phyloP scores from a whole-genome alignment of 1,140 invertebrate genomes.

The Coenobita brevimanus region DNA sequence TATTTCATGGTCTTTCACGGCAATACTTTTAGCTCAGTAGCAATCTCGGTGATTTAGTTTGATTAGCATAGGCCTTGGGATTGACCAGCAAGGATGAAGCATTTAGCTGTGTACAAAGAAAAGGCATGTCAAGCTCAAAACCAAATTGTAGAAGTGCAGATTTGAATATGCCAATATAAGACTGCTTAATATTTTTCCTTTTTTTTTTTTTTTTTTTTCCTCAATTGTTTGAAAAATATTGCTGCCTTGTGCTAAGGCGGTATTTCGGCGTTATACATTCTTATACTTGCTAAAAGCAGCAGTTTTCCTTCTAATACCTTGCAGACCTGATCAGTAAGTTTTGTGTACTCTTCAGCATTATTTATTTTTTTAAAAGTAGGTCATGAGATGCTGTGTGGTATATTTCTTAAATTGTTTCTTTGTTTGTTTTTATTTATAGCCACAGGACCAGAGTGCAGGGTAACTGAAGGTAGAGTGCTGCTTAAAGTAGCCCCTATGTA shows the following conservation, averaged over 20 bases:
- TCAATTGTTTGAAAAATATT: conserved; percentile 24
- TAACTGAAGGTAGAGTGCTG: conserved; percentile 35
- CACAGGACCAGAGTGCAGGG: too few species aligned
- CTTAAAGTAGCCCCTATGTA: conserved; percentile 16
- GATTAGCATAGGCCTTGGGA: conserved; percentile 32
- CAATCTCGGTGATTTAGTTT: too few species aligned
- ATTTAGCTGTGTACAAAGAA: conserved; percentile 52
- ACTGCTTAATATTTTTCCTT: conserved; percentile 12
- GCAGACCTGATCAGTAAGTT: too few species aligned
- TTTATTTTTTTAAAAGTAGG: too few species aligned
- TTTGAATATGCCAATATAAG: conserved; percentile 44
- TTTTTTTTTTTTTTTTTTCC: conserved; percentile 6
- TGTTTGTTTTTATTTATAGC: neutral
- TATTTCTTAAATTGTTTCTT: too few species aligned
- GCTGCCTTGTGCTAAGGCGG: conserved; percentile 43
- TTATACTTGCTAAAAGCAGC: conserved; percentile 1
- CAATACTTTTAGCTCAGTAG: too few species aligned
- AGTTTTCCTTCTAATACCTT: conserved; percentile 21
- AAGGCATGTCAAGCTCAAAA: conserved; percentile 46
- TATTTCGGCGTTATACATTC: conserved; percentile 9
- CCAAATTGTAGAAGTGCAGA: conserved; percentile 51
- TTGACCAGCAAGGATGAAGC: conserved; percentile 60
- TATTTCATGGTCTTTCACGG: too few species aligned
- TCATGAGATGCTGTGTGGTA: too few species aligned
- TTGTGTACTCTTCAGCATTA: too few species aligned